phyloP scores from a whole-genome alignment of 2,113 vertebrate genomes.

The Semnornis frantzii region DNA sequence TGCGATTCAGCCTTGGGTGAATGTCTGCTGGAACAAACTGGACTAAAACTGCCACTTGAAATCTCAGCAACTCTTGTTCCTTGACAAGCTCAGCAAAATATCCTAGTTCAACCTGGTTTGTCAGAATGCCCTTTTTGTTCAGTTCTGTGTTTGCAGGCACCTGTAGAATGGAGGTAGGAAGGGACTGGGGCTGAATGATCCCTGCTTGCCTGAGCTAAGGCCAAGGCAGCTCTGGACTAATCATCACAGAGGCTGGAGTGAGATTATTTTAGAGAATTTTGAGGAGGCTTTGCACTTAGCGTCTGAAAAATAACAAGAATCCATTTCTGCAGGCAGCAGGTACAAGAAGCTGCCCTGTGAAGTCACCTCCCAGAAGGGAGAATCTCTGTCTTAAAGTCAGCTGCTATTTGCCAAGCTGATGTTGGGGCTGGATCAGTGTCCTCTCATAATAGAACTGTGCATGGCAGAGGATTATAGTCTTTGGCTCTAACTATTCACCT shows the following conservation, averaged over 20 bases:
- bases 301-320: not conserved
- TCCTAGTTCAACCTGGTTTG: not conserved
- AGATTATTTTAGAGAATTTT: not conserved
- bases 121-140: not conserved
- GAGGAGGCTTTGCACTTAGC: not conserved
- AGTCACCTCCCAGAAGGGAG: not conserved
- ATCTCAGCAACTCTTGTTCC: not conserved
- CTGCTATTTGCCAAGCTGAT: not conserved
- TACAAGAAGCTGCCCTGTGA: not conserved
- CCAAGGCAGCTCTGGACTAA: not conserved
- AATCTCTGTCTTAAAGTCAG: not conserved
- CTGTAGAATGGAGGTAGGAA: not conserved
- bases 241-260: accelerated
- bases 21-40: not conserved
- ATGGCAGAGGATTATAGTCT: not conserved
- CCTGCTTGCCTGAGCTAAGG: not conserved
- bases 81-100: not conserved
- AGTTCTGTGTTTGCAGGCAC: not conserved
- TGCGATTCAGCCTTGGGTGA: not conserved
- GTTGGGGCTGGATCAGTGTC: not conserved
- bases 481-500: not conserved
- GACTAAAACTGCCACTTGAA: not conserved
- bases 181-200: not conserved
- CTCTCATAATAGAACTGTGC: not conserved
- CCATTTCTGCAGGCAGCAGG: not conserved